A percentile compares a stretch with the other conserved stretches of the same genome.
phyloP scores from a whole-genome alignment of 2,113 vertebrate genomes.

The Eira barbara region DNA sequence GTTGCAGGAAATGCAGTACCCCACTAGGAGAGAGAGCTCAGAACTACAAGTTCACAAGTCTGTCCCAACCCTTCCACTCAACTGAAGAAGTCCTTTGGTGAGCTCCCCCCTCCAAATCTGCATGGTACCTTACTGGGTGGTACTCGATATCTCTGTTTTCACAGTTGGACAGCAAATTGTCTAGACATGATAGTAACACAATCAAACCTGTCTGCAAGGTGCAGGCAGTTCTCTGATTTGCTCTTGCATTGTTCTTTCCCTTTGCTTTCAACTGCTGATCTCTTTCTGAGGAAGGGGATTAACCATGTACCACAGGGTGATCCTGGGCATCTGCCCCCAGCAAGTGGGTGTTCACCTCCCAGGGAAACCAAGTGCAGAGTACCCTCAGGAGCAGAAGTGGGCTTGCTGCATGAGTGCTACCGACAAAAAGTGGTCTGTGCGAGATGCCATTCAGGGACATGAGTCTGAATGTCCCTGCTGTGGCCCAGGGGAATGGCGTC shows the following conservation, averaged over 20 bases:
- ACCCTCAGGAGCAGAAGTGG: background rate
- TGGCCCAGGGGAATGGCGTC: background rate
- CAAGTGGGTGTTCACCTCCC: background rate
- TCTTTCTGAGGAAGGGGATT: background rate
- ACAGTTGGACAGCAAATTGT: background rate
- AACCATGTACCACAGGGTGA: background rate
- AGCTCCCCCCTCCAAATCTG: background rate
- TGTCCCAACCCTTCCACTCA: background rate
- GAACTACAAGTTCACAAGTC: background rate
- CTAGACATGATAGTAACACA: background rate
- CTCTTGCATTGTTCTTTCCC: background rate
- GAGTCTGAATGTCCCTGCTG: background rate
- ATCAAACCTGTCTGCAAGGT: rapidly evolving
- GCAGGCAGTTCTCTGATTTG: background rate
- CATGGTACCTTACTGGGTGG: background rate
- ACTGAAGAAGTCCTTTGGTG: background rate
- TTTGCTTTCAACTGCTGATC: background rate
- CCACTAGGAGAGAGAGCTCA: background rate
- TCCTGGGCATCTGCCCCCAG: background rate
- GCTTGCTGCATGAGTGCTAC: background rate
- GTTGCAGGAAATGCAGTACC: background rate
- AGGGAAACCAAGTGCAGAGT: background rate
- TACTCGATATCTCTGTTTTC: background rate
- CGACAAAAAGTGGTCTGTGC: background rate
- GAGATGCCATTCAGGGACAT: background rate